Conservation (phyloP, 2,888 invertebrate species). For the Pseudococcus viburni region DNA sequence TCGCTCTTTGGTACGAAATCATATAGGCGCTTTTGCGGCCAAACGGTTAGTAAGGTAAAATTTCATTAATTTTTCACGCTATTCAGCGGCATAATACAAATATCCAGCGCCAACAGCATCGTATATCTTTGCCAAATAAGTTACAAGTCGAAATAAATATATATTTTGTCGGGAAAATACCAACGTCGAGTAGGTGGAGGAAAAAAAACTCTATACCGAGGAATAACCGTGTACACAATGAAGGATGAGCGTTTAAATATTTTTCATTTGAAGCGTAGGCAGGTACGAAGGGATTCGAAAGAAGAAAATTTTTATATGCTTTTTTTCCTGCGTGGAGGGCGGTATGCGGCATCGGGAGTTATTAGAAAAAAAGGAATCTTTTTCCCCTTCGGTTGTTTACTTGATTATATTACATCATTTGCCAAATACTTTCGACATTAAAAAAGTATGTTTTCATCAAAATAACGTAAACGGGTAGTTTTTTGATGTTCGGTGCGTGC, state of each 20-base stretch:
- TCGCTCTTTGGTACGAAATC: constrained; percentile 10
- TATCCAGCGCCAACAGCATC: background rate
- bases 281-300: background rate
- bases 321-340: background rate
- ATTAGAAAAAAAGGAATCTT: background rate
- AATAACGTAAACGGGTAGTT: constrained; percentile 35
- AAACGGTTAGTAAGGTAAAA: constrained; percentile 1
- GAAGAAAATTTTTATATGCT: background rate
- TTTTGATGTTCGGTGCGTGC: constrained; percentile 27
- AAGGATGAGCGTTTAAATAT: constrained; percentile 8
- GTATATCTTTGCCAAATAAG: constrained; percentile 37
- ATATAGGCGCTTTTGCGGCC: constrained; percentile 19
- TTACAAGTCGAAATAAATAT: constrained; percentile 37
- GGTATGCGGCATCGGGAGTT: background rate
- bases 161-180: background rate
- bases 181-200: background rate
- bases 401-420: constrained; percentile 31
- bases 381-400: constrained; percentile 16
- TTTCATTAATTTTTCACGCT: constrained; percentile 49
- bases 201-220: background rate
- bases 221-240: constrained; percentile 8
- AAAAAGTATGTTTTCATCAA: constrained; percentile 28
- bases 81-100: constrained; percentile 20
- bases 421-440: constrained; percentile 33
- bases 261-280: background rate